Evolutionary conservation across 2,888 invertebrate genomes (phyloP).

Genomic region (Cerastis leucographa): DNA sequence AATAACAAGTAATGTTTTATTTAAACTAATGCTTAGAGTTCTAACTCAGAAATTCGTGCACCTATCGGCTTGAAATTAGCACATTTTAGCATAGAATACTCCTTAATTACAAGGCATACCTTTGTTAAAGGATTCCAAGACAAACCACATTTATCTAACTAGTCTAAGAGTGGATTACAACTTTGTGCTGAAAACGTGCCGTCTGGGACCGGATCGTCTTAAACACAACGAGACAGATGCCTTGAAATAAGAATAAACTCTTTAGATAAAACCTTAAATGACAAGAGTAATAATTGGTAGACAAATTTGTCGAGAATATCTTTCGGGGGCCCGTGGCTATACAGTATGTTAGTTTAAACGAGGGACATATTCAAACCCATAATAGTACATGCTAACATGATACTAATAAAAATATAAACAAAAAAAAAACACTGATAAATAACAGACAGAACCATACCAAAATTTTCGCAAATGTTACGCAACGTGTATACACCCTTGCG

Average conservation of each 20-base stretch:
- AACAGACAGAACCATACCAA: too few relatives aligned
- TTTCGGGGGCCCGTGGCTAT: background rate
- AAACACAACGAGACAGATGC: background rate
- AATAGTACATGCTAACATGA: too few relatives aligned
- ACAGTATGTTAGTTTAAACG: too few relatives aligned
- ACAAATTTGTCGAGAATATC: background rate
- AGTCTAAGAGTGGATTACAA: conserved; percentile 34
- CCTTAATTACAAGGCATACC: conserved; percentile 3
- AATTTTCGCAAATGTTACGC: too few relatives aligned
- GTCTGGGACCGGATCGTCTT: conserved; percentile 7
- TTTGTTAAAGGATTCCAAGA: conserved; percentile 4
- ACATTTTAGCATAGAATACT: conserved; percentile 7
- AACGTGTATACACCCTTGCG: too few relatives aligned
- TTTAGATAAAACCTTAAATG: background rate
- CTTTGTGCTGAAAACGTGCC: conserved; percentile 27
- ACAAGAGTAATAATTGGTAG: background rate
- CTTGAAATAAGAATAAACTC: conserved; percentile 2
- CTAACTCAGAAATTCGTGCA: background rate
- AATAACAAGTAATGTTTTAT: background rate
- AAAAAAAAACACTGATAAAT: too few relatives aligned
- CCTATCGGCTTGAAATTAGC: background rate
- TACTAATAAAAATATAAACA: too few relatives aligned
- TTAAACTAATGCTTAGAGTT: background rate
- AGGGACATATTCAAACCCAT: too few relatives aligned
- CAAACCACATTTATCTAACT: conserved; percentile 32